These are phyloP conservation scores for Coreoperca whiteheadi DNA, from an alignment of 2,113 vertebrate species.

Conservation along the genomic window DNA sequence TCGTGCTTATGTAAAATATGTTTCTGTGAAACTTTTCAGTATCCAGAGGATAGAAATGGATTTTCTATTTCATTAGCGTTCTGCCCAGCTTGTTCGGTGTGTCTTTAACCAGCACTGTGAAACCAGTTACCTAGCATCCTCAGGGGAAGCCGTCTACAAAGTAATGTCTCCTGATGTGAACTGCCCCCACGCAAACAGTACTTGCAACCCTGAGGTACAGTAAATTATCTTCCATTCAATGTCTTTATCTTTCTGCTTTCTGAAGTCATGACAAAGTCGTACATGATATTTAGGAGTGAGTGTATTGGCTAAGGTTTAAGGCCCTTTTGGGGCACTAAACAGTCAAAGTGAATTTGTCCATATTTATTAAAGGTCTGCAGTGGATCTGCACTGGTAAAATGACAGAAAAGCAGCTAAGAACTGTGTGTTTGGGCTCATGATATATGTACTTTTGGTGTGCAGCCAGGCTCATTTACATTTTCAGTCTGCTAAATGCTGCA, in stretches of 20 bases:
- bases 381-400: background rate
- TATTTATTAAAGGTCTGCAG: background rate
- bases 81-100: background rate
- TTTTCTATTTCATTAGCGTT: background rate
- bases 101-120: slow-evolving; percentile 37
- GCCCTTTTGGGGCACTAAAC: background rate
- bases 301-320: background rate
- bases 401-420: background rate
- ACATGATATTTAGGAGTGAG: background rate
- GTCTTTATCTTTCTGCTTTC: slow-evolving; percentile 3
- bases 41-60: background rate
- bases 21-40: background rate
- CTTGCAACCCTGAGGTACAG: slow-evolving; percentile 89
- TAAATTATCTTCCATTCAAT: fast-evolving
- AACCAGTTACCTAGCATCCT: slow-evolving; percentile 90
- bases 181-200: slow-evolving; percentile 88
- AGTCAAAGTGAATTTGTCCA: background rate
- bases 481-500: too few species aligned
- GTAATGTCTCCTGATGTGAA: slow-evolving; percentile 84
- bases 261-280: background rate
- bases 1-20: background rate
- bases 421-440: too few species aligned
- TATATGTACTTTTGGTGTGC: too few species aligned
- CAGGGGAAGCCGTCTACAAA: slow-evolving; percentile 90
- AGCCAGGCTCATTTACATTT: too few species aligned